Evolutionary conservation across 1,140 invertebrate species (phyloP), one percentile per base, ranked within the genome.

Genomic region (Chionoecetes opilio): DNA sequence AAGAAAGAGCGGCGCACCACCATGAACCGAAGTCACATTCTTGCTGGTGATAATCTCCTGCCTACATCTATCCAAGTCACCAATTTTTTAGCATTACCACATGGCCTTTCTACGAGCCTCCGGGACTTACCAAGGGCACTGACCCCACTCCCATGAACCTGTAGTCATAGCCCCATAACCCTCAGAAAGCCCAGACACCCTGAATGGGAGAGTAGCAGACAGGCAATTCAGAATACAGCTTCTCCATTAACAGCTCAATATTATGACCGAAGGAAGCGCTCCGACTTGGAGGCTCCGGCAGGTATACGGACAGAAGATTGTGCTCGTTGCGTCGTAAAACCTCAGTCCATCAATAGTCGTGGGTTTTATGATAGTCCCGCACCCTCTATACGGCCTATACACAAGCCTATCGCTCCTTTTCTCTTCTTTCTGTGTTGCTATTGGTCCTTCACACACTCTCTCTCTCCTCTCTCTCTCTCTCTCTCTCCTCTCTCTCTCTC

Each of bases 191-290:
- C 21, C n/a, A 5, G 63, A 26, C 21, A 8, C 63, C n/a, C 21
- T 75, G 63, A n/a, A 75, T 26, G 63, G 63, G 63, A 75, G 63
- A 75, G 6, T 21, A 26, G 53, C 26, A 29, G 32, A 8, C 84
- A 9, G 29, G 21, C 85, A 2, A 2, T 38, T 38, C 85, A 38
- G 31, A 87, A 87, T 87, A 87, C 85, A 87, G 85, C 85, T 32
- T 87, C 34, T 87, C 85, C 85, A 87, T 87, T 87, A 87, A 87
- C 85, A 87, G 85, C 85, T 87, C 85, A 87, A 87, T 87, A 87
- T 87, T 87, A 87, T 34, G 85, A 34, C 85, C 85, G 2, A 34
- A 26, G 17, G 85, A 87, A 32, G 63, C 63, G n/a, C n/a, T 17
- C 21, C 63, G 63, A 31, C 85, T 14, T 87, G 34, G 34, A 31